Evolutionary conservation across 1,140 invertebrate genomes (phyloP).

Genomic region (Oncopodura yosiiana): DNA sequence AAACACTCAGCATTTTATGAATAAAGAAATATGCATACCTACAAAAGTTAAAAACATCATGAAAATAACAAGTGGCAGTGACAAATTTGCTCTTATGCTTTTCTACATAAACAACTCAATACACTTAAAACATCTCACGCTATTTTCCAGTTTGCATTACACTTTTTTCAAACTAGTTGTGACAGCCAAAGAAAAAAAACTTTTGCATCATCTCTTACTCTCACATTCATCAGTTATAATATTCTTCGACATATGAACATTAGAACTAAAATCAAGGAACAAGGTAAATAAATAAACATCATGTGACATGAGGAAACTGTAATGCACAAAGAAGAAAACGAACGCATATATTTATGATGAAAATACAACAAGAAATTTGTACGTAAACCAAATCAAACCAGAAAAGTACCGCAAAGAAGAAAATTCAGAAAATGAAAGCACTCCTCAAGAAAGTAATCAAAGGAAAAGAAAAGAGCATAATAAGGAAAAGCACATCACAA

Average conservation of each 20-base stretch:
- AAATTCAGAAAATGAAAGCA: no score
- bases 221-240: neutral
- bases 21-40: neutral
- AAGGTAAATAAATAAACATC: neutral
- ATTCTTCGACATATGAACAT: neutral
- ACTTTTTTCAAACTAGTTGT: no score
- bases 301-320: no score
- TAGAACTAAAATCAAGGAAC: neutral
- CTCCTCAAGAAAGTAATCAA: no score
- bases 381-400: no score
- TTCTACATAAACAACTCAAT: constrained; percentile 9
- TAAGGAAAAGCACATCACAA: no score
- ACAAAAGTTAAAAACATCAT: neutral
- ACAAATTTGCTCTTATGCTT: constrained; percentile 9
- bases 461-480: no score
- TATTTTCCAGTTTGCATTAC: neutral
- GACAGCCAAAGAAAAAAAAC: no score
- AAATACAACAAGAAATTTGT: no score
- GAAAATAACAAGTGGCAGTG: constrained; percentile 21
- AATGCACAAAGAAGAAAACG: neutral
- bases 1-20: no score
- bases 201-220: neutral
- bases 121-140: constrained; percentile 8
- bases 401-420: no score
- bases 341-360: no score